Percentiles rank a stretch among this genome's conserved stretches.
phyloP scores from a whole-genome alignment of 2,113 vertebrate genomes.

The Tachycineta bicolor region DNA sequence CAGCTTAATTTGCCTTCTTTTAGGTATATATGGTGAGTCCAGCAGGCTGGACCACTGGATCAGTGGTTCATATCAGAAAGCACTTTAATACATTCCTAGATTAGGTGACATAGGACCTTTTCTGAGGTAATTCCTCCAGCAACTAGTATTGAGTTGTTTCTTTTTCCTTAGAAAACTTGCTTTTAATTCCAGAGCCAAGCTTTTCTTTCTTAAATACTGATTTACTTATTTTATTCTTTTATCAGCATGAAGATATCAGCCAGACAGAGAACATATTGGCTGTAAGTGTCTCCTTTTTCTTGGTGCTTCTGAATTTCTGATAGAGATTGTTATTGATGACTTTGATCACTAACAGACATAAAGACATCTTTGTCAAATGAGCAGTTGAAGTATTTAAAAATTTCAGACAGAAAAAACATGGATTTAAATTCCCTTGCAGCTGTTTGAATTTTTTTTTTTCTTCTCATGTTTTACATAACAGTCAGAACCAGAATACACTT shows the following conservation, averaged over 20 bases:
- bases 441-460: not conserved
- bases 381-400: not conserved
- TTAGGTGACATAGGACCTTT: not conserved
- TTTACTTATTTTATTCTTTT: constrained; percentile 1
- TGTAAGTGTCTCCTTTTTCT: constrained; percentile 43
- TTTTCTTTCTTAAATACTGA: not conserved
- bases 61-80: not conserved
- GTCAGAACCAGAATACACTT: not conserved
- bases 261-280: not conserved
- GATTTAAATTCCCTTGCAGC: not conserved
- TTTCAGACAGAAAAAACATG: not conserved
- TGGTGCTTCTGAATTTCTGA: not conserved
- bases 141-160: not conserved
- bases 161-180: not conserved
- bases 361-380: not conserved
- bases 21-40: not conserved
- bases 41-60: not conserved
- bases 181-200: not conserved
- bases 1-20: not conserved
- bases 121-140: not conserved
- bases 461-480: not conserved
- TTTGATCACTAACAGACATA: not conserved
- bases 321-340: not conserved
- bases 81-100: not conserved
- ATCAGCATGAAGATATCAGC: constrained; percentile 40